A percentile compares a stretch with the other conserved stretches of the same genome.
Conservation (phyloP, 2,113 vertebrate species). For the Balaenoptera acutorostrata region DNA sequence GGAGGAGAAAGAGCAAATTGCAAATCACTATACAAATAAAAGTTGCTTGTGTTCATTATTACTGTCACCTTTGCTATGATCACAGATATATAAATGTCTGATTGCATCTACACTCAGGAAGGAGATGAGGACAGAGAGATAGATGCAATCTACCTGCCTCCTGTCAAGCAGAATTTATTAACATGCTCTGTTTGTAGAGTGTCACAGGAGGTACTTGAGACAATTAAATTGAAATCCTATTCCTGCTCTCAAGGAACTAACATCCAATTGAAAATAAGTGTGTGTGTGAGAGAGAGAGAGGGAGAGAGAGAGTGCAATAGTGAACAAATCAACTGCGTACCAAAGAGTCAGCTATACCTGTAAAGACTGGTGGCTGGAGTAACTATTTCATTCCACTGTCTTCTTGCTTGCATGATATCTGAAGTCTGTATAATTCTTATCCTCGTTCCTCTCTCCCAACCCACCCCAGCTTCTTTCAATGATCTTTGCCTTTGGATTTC, state of each 20-base stretch:
- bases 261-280: background rate
- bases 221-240: background rate
- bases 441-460: background rate
- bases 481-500: background rate
- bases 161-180: background rate
- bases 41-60: background rate
- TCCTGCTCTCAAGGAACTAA: background rate
- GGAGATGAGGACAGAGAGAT: background rate
- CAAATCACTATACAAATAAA: background rate
- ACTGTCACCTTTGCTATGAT: background rate
- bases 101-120: background rate
- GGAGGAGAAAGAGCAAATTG: background rate
- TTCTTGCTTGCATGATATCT: background rate
- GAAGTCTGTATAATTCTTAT: background rate
- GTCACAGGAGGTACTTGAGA: background rate
- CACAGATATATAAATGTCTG: background rate
- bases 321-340: background rate
- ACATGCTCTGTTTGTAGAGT: background rate
- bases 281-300: background rate
- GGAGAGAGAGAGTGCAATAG: background rate
- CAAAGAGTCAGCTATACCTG: background rate
- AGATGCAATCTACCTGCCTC: background rate
- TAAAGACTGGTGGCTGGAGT: background rate
- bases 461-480: background rate
- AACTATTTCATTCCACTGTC: background rate